phyloP scores from a whole-genome alignment of 2,888 invertebrate genomes.

The Latheticus oryzae region DNA sequence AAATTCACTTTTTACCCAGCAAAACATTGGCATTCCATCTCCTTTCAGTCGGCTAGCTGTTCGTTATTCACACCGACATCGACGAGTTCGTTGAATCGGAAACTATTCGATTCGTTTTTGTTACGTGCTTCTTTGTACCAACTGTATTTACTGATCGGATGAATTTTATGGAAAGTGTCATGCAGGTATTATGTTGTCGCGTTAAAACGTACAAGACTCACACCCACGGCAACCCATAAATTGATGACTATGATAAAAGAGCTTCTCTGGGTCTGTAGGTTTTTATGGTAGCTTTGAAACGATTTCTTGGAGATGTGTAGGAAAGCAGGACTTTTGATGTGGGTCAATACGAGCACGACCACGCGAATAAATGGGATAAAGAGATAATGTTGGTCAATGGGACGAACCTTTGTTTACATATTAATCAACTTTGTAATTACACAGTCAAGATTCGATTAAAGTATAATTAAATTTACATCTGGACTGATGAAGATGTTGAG shows the following conservation, averaged over 20 bases:
- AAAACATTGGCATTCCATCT: constrained; percentile 45
- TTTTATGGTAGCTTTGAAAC: constrained; percentile 25
- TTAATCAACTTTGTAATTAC: too few relatives aligned
- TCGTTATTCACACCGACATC: constrained; percentile 43
- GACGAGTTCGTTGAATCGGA: constrained; percentile 47
- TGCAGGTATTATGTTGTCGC: constrained; percentile 16
- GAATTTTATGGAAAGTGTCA: constrained; percentile 29
- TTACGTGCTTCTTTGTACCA: constrained; percentile 40
- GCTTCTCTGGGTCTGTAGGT: constrained; percentile 12
- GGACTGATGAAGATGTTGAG: too few relatives aligned
- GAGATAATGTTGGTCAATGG: constrained; percentile 30
- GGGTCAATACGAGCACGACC: constrained; percentile 34
- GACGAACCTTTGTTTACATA: constrained; percentile 20
- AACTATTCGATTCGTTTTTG: constrained; percentile 47
- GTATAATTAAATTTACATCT: too few relatives aligned
- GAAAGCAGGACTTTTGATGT: constrained; percentile 20
- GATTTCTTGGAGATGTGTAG: constrained; percentile 23
- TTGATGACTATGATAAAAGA: constrained; percentile 16
- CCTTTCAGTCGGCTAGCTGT: constrained; percentile 39
- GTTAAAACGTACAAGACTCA: constrained; percentile 20
- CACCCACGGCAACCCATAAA: too few relatives aligned
- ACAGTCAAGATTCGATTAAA: too few relatives aligned
- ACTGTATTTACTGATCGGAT: constrained; percentile 40
- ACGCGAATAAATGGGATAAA: constrained; percentile 21
- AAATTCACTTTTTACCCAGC: constrained; percentile 44